Evolutionary conservation across 2,888 invertebrate genomes (phyloP).

Genomic region (Latrodectus elegans): DNA sequence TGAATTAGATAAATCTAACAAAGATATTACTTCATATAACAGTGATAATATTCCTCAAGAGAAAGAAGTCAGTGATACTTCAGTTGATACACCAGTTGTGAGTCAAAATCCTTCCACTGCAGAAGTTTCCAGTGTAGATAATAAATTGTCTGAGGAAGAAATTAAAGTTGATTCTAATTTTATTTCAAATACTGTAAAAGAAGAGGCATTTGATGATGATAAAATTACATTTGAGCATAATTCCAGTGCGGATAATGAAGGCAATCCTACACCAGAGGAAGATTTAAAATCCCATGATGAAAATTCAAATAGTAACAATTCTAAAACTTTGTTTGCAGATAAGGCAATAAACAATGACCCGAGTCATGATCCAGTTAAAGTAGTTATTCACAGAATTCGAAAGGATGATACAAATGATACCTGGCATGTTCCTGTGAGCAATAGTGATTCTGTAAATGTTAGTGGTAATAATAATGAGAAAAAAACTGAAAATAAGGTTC

Average conservation of each 20-base stretch:
- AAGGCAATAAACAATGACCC: slow-evolving; percentile 19
- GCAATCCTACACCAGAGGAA: slow-evolving; percentile 12
- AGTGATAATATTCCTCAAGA: background rate
- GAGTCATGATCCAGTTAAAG: slow-evolving; percentile 57
- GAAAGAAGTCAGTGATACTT: slow-evolving; percentile 23
- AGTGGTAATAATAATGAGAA: slow-evolving; percentile 2
- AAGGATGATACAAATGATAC: slow-evolving; percentile 55
- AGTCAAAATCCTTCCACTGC: slow-evolving; percentile 2
- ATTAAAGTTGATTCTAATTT: background rate
- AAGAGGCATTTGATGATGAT: slow-evolving; percentile 5
- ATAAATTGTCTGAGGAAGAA: slow-evolving; percentile 23
- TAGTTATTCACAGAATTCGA: slow-evolving; percentile 64
- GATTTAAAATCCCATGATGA: slow-evolving; percentile 3
- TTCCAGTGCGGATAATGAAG: slow-evolving; percentile 13
- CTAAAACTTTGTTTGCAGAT: slow-evolving; percentile 19
- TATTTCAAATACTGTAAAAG: background rate
- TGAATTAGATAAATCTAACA: too few relatives aligned
- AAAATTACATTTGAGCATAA: background rate
- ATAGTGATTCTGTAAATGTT: background rate
- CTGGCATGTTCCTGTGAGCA: slow-evolving; percentile 61
- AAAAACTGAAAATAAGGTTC: slow-evolving; percentile 40
- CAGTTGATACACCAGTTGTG: slow-evolving; percentile 1
- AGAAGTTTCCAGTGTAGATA: slow-evolving; percentile 27
- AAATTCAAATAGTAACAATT: slow-evolving; percentile 1
- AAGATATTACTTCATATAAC: too few relatives aligned